A percentile compares a stretch with the other conserved stretches of the same genome.
Evolutionary conservation across 2,797 vertebrate species (phyloP).

Genomic region (Spatula versicolor): DNA sequence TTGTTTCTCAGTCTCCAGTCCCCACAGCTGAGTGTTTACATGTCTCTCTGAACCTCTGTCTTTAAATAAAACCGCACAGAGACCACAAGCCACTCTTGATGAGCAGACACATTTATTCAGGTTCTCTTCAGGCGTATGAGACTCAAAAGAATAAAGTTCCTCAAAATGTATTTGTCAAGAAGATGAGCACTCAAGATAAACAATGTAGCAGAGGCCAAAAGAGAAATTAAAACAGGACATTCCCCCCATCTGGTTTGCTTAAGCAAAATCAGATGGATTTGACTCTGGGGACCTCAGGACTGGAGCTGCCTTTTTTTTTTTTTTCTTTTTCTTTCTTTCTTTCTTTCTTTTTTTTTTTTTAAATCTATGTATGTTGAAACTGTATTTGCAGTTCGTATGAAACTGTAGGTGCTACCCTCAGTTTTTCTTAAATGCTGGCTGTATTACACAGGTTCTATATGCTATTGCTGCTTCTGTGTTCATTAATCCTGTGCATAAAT

Average conservation of each 20-base stretch:
- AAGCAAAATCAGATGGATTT: constrained; percentile 14
- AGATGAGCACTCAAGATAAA: not conserved
- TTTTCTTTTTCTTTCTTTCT: not conserved
- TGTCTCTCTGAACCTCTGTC: not conserved
- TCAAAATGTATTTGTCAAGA: constrained; percentile 21
- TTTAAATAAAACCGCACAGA: not conserved
- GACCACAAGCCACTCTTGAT: not conserved
- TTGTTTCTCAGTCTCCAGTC: not conserved
- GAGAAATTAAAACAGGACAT: not conserved
- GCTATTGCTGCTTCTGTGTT: not conserved
- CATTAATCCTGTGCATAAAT: not conserved
- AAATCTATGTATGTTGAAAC: not conserved
- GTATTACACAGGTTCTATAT: not conserved
- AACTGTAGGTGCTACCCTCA: not conserved
- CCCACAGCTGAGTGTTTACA: not conserved
- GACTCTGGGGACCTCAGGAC: not conserved
- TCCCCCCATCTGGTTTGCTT: not conserved
- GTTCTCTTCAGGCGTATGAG: not conserved
- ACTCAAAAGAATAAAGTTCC: not conserved
- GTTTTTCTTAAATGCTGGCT: not conserved
- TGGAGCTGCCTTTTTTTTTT: not conserved
- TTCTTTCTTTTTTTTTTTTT: not conserved
- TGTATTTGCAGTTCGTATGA: not conserved
- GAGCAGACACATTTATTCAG: not conserved
- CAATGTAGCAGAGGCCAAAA: not conserved